Evolutionary conservation across 2,113 vertebrate species (phyloP), one percentile per base, ranked within the genome.

Genomic region (Triplophysa siluroides): DNA sequence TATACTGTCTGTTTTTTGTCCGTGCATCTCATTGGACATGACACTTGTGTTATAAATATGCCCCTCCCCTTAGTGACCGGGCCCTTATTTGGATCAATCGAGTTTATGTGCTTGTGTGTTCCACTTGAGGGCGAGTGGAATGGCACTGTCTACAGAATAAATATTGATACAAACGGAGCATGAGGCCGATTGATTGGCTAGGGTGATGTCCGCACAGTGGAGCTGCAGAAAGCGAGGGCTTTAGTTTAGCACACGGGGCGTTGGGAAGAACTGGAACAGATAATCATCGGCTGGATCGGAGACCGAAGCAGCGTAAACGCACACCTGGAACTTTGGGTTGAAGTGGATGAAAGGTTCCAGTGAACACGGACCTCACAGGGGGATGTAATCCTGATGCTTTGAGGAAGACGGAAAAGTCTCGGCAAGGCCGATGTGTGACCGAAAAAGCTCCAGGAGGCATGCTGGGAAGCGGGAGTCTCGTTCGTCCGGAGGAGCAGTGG

Each of bases 161-260:
- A 93, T 93, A 92, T 92, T 91, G 92, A 92, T 90, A 91, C 89
- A 90, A 88, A 90, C 84, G 75, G 85, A 88, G 89, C 89, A 85
- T 87, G 85, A 86, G 86, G 89, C 86, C 83, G 86, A 90, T 91
- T 91, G 89, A 91, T 92, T 85, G 41, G 78, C 47, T 74, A 21
- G 81, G 71, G 77, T 86, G 89, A 86, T 24, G 16, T 70, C 62
- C 6, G 78, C 66, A 69, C 41, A 63, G 54, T 65, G 41, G 70
- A 71, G 18, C 67, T 24, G 71, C n/a, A 24, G 21, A 29, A 52
- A 63, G 14, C n/a, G 5, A 66, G 54, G 16, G 41, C 19, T 66
- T 76, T 41, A 81, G 61, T 61, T 62, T n/a, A 2, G 45, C 74
- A 38, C 41, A 47, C 58, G 19, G 7, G 29, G 5, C 54, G 41